A percentile compares a stretch with the other conserved stretches of the same genome.
Evolutionary conservation across 64 coral and sea anemone genomes (phyloP).

Genomic region (Astreopora myriophthalma): DNA sequence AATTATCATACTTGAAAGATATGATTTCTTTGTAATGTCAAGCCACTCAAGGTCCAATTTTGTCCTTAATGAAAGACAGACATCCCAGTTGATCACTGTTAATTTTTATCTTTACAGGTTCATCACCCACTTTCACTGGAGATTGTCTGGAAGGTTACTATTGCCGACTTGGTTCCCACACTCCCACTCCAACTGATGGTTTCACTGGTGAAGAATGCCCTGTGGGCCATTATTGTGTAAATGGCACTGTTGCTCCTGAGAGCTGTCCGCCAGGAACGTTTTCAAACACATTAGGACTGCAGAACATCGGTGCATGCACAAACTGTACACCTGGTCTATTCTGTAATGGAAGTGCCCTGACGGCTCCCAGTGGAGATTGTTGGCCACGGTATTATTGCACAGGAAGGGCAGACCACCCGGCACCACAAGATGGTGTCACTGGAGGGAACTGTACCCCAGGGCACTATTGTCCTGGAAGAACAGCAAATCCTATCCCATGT

Average conservation of each 20-base stretch:
- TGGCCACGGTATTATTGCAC: constrained; percentile 86
- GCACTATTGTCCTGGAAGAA: constrained; percentile 88
- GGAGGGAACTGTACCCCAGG: constrained; percentile 96
- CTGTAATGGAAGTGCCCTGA: constrained; percentile 89
- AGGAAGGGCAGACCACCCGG: constrained; percentile 76
- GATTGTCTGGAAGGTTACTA: constrained; percentile 87
- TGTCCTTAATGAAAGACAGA: too few relatives aligned
- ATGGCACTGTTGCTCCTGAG: constrained; percentile 85
- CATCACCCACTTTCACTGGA: constrained; percentile 71
- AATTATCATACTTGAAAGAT: too few relatives aligned
- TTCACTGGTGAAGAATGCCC: constrained; percentile 80
- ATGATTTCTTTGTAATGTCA: too few relatives aligned
- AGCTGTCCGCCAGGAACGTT: constrained; percentile 92
- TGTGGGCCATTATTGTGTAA: constrained; percentile 81
- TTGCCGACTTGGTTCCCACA: constrained; percentile 77
- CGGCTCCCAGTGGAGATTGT: constrained; percentile 78
- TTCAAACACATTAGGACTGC: constrained; percentile 75
- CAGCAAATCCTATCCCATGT: constrained; percentile 92
- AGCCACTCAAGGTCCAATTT: too few relatives aligned
- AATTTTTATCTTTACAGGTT: constrained; percentile 42
- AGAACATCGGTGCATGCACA: constrained; percentile 49
- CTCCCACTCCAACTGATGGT: constrained; percentile 85
- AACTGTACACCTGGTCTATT: constrained; percentile 91
- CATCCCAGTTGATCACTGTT: neutral
- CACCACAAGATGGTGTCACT: constrained; percentile 81